A percentile compares a stretch with the other conserved stretches of the same genome.
Evolutionary conservation across 1,140 invertebrate species (phyloP).

Genomic region (Eupristina koningsbergeri): DNA sequence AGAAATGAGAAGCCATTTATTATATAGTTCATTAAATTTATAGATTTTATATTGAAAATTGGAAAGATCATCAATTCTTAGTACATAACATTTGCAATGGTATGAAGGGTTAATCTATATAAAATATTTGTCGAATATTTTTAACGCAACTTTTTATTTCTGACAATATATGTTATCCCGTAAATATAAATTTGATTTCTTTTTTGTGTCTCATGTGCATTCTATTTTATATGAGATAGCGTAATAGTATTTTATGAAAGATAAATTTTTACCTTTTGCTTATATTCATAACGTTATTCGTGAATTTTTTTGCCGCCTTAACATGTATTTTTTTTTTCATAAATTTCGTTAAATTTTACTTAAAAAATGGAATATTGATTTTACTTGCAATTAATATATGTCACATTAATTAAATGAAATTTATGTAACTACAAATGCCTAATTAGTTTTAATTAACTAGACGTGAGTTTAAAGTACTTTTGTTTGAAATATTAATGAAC

Average conservation of each 20-base stretch:
- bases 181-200: neutral
- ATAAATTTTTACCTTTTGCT: neutral
- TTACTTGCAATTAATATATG: too few relatives aligned
- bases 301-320: neutral
- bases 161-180: neutral
- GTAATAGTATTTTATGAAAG: constrained; percentile 1
- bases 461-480: too few relatives aligned
- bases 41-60: neutral
- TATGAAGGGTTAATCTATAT: neutral
- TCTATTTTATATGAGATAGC: neutral
- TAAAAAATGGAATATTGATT: too few relatives aligned
- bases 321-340: neutral
- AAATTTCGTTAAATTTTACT: neutral
- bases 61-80: neutral
- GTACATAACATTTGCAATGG: neutral
- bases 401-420: too few relatives aligned
- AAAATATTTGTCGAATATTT: neutral
- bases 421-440: too few relatives aligned
- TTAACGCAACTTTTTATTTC: neutral
- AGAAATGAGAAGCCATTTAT: neutral
- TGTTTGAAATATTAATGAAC: too few relatives aligned
- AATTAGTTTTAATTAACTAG: too few relatives aligned
- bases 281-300: neutral
- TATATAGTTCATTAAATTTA: neutral
- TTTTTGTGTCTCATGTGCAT: neutral